Evolutionary conservation across 1,140 invertebrate species (phyloP), one percentile per base, ranked within the genome.

Genomic region (Atta cephalotes): DNA sequence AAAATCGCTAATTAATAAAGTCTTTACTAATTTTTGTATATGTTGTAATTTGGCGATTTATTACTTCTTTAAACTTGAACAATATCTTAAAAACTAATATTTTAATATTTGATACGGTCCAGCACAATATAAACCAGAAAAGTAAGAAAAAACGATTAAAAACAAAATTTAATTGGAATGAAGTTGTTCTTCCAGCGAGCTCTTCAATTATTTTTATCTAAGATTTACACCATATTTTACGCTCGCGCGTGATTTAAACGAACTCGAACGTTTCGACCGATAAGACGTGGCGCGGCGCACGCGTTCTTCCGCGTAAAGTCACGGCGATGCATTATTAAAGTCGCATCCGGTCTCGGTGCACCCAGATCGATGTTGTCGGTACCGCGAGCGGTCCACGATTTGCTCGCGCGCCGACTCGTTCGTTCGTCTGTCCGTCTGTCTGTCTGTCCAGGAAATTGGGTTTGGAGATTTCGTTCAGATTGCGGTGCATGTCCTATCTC

Each of bases 361-460:
- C n/a, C 49, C 45, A 79, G 82, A 90, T 90, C 66, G 89, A 90
- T 86, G 89, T 72, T 72, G 78, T 86, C 53, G 65, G 85, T 86
- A 86, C 45, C 74, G 72, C 51, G 84, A 81, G 28, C 79, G 16
- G 56, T 66, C 70, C 82, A 56, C 51, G 76, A 62, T 85, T 58
- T 31, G 58, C 39, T 68, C 60, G 74, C 76, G 51, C 49, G 3
- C 28, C 74, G 28, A 76, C 76, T 65, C 88, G 86, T 84, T 65
- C 88, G 86, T 84, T 86, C 78, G 82, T 66, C 86, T 49, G 89
- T 88, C 87, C 66, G 86, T 51, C 84, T 58, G 86, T 58, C 86
- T 65, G 89, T 86, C 80, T 88, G 87, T 91, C 68, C 90, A 92
- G 92, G 92, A 93, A 93, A 93, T 92, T 92, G 92, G 77, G 91